Percentiles rank a stretch among this genome's conserved stretches.
Evolutionary conservation across 2,797 vertebrate genomes (phyloP).

Genomic region (Phyllotis vaccarum): DNA sequence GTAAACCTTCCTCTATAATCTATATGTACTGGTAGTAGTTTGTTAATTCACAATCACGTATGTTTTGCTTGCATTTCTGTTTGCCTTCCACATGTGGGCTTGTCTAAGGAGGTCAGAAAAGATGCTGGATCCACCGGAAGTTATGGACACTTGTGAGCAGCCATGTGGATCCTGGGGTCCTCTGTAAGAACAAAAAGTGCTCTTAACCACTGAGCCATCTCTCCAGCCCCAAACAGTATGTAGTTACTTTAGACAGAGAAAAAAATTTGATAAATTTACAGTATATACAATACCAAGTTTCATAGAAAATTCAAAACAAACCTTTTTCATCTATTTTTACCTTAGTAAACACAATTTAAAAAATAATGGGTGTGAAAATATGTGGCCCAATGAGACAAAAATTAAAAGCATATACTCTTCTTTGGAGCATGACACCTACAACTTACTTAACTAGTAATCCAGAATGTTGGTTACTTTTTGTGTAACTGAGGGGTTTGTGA

Average conservation of each 20-base stretch:
- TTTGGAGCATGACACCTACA: background rate
- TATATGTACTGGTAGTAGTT: too few species aligned
- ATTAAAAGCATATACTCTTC: slow-evolving; percentile 26
- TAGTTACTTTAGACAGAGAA: background rate
- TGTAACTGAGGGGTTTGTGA: slow-evolving; percentile 29
- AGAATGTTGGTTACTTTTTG: slow-evolving; percentile 8
- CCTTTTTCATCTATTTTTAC: slow-evolving; percentile 3
- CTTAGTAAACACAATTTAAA: slow-evolving; percentile 45
- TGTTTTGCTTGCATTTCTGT: background rate
- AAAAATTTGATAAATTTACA: background rate
- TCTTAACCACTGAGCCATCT: background rate
- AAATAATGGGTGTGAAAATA: slow-evolving; percentile 3
- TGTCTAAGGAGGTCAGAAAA: background rate
- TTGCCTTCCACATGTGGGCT: background rate
- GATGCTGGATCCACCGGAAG: background rate
- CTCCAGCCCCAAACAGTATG: background rate
- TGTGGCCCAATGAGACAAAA: background rate
- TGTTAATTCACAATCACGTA: too few species aligned
- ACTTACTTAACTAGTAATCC: background rate
- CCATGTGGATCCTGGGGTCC: background rate
- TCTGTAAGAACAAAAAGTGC: background rate
- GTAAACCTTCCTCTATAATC: too few species aligned
- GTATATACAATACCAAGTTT: background rate
- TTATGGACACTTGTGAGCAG: background rate
- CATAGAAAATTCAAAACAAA: slow-evolving; percentile 27